phyloP scores from a whole-genome alignment of 1,140 invertebrate species.

The Theocolax elegans region DNA sequence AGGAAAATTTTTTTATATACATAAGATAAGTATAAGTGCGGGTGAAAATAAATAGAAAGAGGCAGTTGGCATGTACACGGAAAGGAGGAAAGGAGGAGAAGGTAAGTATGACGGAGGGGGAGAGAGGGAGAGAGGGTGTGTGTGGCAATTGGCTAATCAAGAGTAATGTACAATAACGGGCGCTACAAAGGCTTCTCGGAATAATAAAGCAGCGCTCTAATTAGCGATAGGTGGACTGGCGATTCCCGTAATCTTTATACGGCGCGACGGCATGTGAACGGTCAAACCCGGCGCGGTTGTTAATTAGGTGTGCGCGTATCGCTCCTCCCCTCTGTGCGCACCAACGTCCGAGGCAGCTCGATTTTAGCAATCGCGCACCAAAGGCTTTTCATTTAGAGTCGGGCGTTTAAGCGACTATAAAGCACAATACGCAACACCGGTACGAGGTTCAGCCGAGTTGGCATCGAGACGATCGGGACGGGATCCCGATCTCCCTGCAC shows the following conservation, averaged over 20 bases:
- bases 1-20: too few species aligned
- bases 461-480: too few species aligned
- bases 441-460: too few species aligned
- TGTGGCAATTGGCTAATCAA: background rate
- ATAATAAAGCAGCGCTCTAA: slow-evolving; percentile 13
- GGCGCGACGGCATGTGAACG: background rate
- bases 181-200: background rate
- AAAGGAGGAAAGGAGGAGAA: background rate
- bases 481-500: too few species aligned
- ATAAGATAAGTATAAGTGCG: too few species aligned
- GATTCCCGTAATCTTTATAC: slow-evolving; percentile 14
- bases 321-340: background rate
- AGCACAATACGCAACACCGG: slow-evolving; percentile 16
- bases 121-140: too few species aligned
- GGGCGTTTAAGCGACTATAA: slow-evolving; percentile 21
- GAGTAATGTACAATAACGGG: background rate
- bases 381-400: slow-evolving; percentile 27
- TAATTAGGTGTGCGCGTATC: background rate
- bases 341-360: background rate
- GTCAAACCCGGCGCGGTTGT: too few species aligned
- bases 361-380: too few species aligned
- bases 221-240: background rate
- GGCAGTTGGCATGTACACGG: too few species aligned
- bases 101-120: background rate
- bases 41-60: too few species aligned